A percentile compares a stretch with the other conserved stretches of the same genome.
These are phyloP conservation scores for Mylabris sibirica DNA, from an alignment of 2,888 invertebrate genomes.

Conservation along the genomic window DNA sequence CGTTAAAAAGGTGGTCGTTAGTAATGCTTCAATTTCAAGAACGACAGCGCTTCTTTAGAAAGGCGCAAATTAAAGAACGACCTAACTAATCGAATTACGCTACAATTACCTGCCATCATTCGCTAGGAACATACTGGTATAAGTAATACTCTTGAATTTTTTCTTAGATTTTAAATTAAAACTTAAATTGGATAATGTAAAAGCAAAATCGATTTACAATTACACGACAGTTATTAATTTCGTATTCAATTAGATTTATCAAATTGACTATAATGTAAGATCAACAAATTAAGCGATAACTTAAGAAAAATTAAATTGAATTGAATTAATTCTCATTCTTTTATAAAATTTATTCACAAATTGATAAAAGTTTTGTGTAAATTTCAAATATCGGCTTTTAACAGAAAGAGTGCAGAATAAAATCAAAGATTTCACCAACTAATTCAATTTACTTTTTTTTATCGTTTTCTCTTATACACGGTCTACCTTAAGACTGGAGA, in stretches of 20 bases:
- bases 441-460: conserved; percentile 15
- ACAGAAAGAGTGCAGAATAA: neutral
- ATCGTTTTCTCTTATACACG: conserved; percentile 11
- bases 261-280: no score
- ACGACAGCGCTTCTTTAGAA: neutral
- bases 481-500: conserved; percentile 14
- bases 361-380: neutral
- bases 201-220: no score
- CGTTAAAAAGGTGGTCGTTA: no score
- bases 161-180: no score
- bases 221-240: no score
- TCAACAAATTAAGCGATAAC: neutral
- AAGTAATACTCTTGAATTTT: no score
- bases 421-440: conserved; percentile 16
- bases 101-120: neutral
- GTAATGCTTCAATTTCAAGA: neutral
- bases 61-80: neutral
- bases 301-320: neutral
- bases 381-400: neutral
- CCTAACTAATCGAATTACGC: neutral
- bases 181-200: neutral
- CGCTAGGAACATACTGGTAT: neutral
- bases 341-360: neutral
- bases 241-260: no score
- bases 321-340: neutral